Conservation (phyloP, 1,140 invertebrate genomes). For the Vollenhovia emeryi region DNA sequence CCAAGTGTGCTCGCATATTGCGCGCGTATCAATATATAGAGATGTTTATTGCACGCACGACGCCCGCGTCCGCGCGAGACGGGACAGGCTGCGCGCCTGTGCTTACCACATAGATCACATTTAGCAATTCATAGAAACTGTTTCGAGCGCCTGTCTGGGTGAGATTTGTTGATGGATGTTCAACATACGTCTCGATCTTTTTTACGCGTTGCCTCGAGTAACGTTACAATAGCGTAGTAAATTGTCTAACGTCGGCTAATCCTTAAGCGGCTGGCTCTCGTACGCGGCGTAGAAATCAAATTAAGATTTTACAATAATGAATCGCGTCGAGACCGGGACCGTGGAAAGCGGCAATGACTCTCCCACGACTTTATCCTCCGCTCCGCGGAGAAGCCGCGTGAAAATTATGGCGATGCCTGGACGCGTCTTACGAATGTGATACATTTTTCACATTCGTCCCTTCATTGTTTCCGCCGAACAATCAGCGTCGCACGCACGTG, state of each 20-base stretch:
- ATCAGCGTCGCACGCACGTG: not conserved
- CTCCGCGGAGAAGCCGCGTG: not conserved
- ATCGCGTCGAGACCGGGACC: not conserved
- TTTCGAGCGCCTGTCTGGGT: not conserved
- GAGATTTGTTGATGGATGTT: not conserved
- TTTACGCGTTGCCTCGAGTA: not conserved
- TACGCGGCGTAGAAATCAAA: not conserved
- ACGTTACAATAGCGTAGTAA: not conserved
- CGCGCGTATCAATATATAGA: constrained; percentile 25
- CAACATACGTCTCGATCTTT: not conserved
- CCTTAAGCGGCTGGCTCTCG: not conserved
- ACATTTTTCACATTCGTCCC: not conserved
- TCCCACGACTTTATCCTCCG: not conserved
- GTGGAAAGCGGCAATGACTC: not conserved
- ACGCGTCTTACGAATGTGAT: not conserved
- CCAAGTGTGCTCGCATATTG: constrained; percentile 35
- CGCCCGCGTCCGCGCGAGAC: not conserved
- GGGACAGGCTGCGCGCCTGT: constrained; percentile 16
- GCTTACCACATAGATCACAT: constrained; percentile 5
- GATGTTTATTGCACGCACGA: constrained; percentile 30
- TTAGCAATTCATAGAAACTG: constrained; percentile 17
- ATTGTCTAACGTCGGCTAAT: not conserved
- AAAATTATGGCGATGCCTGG: not conserved
- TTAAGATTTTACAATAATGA: constrained; percentile 10
- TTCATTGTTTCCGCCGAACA: not conserved